phyloP scores from a whole-genome alignment of 2,888 invertebrate species.

The Chaitophorus viminalis region DNA sequence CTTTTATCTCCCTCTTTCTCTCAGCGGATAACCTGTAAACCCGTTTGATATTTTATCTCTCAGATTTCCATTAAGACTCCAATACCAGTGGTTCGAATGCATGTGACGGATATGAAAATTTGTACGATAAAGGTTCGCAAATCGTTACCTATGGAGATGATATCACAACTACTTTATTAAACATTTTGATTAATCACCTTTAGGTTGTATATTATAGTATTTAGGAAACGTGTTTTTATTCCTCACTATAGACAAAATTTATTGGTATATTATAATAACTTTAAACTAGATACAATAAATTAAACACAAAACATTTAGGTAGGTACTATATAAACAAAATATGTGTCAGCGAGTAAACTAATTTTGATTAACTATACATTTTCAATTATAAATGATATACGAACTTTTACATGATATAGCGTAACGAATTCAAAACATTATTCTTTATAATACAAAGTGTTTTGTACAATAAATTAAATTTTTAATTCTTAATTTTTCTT shows the following conservation, averaged over 20 bases:
- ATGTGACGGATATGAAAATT: conserved; percentile 1
- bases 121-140: conserved; percentile 14
- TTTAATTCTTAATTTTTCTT: too few species aligned
- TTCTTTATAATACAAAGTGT: too few species aligned
- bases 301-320: background rate
- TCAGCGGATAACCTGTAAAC: conserved; percentile 5
- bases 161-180: conserved; percentile 7
- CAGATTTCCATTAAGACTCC: conserved; percentile 37
- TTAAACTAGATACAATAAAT: background rate
- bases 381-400: too few species aligned
- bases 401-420: too few species aligned
- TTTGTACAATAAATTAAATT: too few species aligned
- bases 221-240: conserved; percentile 7
- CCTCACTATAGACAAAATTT: background rate
- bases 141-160: background rate
- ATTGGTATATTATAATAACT: background rate
- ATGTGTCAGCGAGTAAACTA: too few species aligned
- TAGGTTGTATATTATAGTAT: background rate
- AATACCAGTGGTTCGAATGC: background rate
- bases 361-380: too few species aligned
- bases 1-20: background rate
- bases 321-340: background rate
- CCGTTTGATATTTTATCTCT: conserved; percentile 46
- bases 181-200: conserved; percentile 10
- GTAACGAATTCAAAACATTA: too few species aligned